These are phyloP conservation scores for Holothuria glaberrima DNA, from an alignment of 35 echinoderm and acorn worm species.

Conservation along the genomic window DNA sequence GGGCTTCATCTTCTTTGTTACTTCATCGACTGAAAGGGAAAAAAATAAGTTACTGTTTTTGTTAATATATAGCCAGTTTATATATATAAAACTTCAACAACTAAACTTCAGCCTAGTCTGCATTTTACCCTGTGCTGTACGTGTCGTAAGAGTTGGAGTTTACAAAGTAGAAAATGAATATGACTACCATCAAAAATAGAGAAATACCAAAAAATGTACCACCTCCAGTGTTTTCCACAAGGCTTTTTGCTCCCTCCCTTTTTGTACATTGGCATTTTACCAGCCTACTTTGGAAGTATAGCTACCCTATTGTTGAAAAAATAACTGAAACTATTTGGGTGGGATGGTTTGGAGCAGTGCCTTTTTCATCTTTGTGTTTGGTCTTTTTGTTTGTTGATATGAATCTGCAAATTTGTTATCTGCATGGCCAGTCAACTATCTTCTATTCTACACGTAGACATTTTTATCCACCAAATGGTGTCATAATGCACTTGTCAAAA, in stretches of 20 bases:
- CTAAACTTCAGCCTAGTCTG: slow-evolving; percentile 24
- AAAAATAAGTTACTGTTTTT: not conserved
- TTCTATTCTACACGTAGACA: no score
- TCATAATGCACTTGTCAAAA: not conserved
- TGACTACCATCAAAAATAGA: slow-evolving; percentile 24
- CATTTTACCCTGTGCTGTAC: slow-evolving; percentile 17
- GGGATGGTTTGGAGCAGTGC: slow-evolving; percentile 22
- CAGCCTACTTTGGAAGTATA: slow-evolving; percentile 24
- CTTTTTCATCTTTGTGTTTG: slow-evolving; percentile 25
- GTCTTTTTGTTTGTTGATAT: slow-evolving; percentile 16
- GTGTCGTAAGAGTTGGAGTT: slow-evolving; percentile 14
- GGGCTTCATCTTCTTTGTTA: slow-evolving; percentile 20
- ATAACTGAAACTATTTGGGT: slow-evolving; percentile 19
- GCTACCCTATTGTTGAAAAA: slow-evolving; percentile 11
- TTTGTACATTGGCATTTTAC: not conserved
- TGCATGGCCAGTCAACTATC: no score
- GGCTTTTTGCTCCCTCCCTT: slow-evolving; percentile 1
- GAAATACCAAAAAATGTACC: slow-evolving; percentile 11
- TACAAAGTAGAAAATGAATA: slow-evolving; percentile 27
- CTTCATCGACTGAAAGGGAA: slow-evolving; percentile 14
- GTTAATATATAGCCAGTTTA: not conserved
- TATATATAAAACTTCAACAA: slow-evolving; percentile 18
- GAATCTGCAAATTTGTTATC: no score
- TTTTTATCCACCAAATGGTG: slow-evolving; percentile 24
- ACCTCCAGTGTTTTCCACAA: not conserved